Conservation (phyloP, 2,797 vertebrate species). For the Distichodus sexfasciatus region DNA sequence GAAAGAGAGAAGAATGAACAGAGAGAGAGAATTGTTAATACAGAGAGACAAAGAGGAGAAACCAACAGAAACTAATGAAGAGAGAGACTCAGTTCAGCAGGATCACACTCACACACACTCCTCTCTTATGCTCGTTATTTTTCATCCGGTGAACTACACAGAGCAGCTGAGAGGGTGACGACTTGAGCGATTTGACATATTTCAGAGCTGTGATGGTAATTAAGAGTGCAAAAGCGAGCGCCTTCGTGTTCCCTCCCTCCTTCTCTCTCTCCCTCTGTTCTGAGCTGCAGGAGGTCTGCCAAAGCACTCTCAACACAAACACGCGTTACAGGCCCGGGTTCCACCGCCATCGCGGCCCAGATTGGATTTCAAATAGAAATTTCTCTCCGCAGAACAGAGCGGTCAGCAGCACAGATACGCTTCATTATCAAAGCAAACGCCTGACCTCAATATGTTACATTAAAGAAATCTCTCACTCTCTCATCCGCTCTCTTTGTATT, state of each 20-base stretch:
- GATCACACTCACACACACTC: background rate
- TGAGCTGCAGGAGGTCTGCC: slow-evolving; percentile 11
- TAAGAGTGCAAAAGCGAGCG: slow-evolving; percentile 4
- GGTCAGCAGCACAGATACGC: slow-evolving; percentile 41
- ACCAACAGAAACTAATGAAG: too few relatives aligned
- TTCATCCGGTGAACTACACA: background rate
- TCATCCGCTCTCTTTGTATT: slow-evolving; percentile 56
- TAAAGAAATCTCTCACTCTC: slow-evolving; percentile 50
- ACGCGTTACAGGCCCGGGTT: slow-evolving; percentile 35
- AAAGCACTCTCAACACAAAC: slow-evolving; percentile 30
- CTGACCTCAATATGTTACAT: slow-evolving; percentile 57
- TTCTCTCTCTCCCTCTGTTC: background rate
- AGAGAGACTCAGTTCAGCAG: too few relatives aligned
- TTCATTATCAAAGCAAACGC: slow-evolving; percentile 64
- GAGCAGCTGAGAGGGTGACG: slow-evolving; percentile 24
- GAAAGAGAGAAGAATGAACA: too few relatives aligned
- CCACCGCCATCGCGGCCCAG: slow-evolving; percentile 47
- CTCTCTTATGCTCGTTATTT: background rate
- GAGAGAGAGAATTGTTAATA: too few relatives aligned
- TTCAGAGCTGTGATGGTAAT: slow-evolving; percentile 16
- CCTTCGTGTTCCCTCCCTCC: background rate
- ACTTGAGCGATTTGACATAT: slow-evolving; percentile 40
- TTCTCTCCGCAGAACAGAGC: slow-evolving; percentile 49
- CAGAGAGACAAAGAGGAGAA: too few relatives aligned
- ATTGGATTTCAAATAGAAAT: slow-evolving; percentile 61